Evolutionary conservation across 1,140 invertebrate genomes (phyloP), one percentile per base, ranked within the genome.

Genomic region (Hypothenemus hampei): DNA sequence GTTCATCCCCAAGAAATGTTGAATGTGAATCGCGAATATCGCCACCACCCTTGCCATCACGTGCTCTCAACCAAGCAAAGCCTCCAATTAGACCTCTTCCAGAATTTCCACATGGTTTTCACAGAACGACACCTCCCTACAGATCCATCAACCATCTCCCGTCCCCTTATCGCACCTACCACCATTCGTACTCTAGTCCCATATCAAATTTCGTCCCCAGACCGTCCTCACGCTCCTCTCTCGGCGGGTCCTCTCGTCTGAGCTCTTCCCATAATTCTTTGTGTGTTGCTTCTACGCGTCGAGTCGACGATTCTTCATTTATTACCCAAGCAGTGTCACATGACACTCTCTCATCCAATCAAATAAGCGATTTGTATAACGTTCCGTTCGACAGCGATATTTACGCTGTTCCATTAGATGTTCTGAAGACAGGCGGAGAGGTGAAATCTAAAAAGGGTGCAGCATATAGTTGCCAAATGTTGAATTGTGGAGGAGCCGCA

Each of bases 241-340:
- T 88, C 0, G 81, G 0, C 33, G 81, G 84, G 0, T 80, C 79
- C 3, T 87, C 86, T 13, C 77, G 87, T 4, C 73, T 89, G 1
- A 88, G 86, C 31, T 87, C 85, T 65, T 88, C 86, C 36, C 86
- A 89, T 66, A 89, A 89, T 63, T 89, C 86, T 1, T 78, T 89
- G 46, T 78, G 83, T 26, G 80, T 87, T 23, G 83, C 85, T 3
- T 69, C 77, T 7, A 75, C 80, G 4, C 79, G 81, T 43, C 84
- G 84, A 68, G 82, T 77, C 0, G 87, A 91, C 58, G 87, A 89
- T 65, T 89, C 87, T 4, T 88, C 81, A 58, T 91, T 91, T 63
- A 91, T 91, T 41, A 89, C 86, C 1, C 87, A 88, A 62, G 87
- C 87, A 13, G 88, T 89, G 76, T 89, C 86, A 0, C 87, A 89